Base-by-base conservation (phyloP, 2,797 vertebrate species). In the Pipistrellus kuhlii region DNA sequence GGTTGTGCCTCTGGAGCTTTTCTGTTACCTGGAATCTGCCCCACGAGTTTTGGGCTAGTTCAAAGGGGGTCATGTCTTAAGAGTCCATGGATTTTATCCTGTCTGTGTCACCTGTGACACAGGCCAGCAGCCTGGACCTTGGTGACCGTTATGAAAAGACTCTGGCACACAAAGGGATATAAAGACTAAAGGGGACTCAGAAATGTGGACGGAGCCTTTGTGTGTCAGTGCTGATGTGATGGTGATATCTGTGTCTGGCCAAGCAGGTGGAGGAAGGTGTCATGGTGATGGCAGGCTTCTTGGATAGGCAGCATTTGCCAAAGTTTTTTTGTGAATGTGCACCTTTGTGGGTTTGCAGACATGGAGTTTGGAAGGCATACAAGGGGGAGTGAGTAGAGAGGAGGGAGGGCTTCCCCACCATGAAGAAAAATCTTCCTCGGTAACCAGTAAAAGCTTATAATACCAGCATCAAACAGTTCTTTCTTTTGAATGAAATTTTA, bases 401-500 rank as follows among this genome's bases (percentile, higher is more conserved):
- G 15, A 91, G 71, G 44, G 20, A 76, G 59, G 18, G 44, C 35
- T 93, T 85, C 81, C 85, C 51, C 41, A 85, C 44, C 14, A 17
- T 77, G 32, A 93, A 94, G 69, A 64, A 72, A 93, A 94, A 85
- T 41, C 46, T 90, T 94, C 23, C 27, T 66, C 81, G 59, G 75
- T 55, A 83, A 93, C 77, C 77, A 92, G 85, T 23, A 89, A 84
- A 94, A 94, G 53, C 46, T 87, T 86, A 46, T 91, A 35, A 91
- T 71, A 91, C 3, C 62, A 90, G 73, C 85, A 91, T 48, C 88
- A 82, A 85, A 57, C 38, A 93, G 68, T 68, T 82, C 44, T 73
- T 78, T 86, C 69, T 89, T 91, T 95, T 82, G 73, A 94, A 59
- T 73, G 76, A 27, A 88, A 91, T 88, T 96, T 90, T 85, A 89